A percentile compares a stretch with the other conserved stretches of the same genome.
These are phyloP conservation scores for Drosophila lacertosa DNA, from an alignment of 1,140 invertebrate species.

Conservation along the genomic window DNA sequence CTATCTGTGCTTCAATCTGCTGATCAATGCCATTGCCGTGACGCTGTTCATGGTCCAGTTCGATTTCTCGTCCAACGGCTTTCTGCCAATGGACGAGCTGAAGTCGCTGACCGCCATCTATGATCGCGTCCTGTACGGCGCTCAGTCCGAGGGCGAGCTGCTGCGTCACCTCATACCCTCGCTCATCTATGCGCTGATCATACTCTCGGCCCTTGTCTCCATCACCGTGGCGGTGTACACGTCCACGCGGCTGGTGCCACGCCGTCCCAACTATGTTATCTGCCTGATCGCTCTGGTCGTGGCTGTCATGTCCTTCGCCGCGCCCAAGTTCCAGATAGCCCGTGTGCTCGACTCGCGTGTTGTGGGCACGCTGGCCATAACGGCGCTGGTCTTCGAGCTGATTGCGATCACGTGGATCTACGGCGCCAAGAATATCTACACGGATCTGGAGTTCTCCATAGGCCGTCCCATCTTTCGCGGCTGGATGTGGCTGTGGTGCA, in stretches of 20 bases:
- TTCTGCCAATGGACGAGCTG: constrained; percentile 67
- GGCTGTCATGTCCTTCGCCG: constrained; percentile 70
- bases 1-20: constrained; percentile 82
- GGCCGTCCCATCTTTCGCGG: constrained; percentile 78
- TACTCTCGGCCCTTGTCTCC: constrained; percentile 70
- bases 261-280: constrained; percentile 80
- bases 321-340: constrained; percentile 75
- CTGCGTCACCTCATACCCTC: constrained; percentile 66
- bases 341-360: constrained; percentile 75
- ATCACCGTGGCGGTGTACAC: constrained; percentile 79
- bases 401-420: constrained; percentile 83
- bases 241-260: constrained; percentile 70
- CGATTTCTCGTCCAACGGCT: constrained; percentile 62
- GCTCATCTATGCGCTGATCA: constrained; percentile 68
- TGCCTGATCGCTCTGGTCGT: constrained; percentile 75
- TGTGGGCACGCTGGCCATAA: constrained; percentile 76
- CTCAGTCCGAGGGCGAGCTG: constrained; percentile 40
- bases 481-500: constrained; percentile 80
- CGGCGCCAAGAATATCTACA: constrained; percentile 83
- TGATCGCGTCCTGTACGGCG: constrained; percentile 64
- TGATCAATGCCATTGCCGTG: constrained; percentile 80
- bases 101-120: constrained; percentile 82
- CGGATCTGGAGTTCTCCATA: constrained; percentile 82
- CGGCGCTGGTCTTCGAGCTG: constrained; percentile 77
- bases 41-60: constrained; percentile 83